Base-by-base conservation (phyloP, 2,113 vertebrate genomes). In the Vombatus ursinus region DNA sequence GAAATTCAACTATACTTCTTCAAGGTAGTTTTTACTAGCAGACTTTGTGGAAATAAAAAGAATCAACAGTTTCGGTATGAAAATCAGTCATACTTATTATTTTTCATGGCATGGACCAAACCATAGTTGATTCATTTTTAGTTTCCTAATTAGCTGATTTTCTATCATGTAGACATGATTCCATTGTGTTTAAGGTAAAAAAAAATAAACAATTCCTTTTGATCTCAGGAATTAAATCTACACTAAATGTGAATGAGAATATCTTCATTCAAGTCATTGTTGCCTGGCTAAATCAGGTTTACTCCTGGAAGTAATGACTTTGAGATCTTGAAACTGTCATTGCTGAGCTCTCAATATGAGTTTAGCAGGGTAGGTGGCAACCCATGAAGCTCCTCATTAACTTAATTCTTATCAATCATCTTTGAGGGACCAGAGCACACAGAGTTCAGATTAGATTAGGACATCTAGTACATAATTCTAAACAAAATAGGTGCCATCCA, bases 1-100 rank as follows among this genome's bases (percentile, higher is more conserved):
- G 8, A 94, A 95, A 94, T 96, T 96, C 77, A 94, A 22, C 37
- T n/a, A 94, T 44, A 31, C 11, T 47, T 94, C 89, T 94, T 28
- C 8, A 52, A 49, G 19, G 19, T 44, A 7, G 68, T 84, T 84
- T 84, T 84, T 44, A 44, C n/a, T 84, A 84, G n/a, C 2, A 61
- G 28, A 19, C 7, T 94, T 94, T 92, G 19, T 61, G 16, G 84
- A 84, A 93, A 6, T 89, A 95, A 95, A 92, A 44, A n/a, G 14
- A 44, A 44, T 22, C 68, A 84, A 44, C n/a, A 44, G n/a, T 44
- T 84, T n/a, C 7, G 23, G 68, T 44, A 44, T 22, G 37, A 44
- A 84, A 84, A 44, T 44, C 37, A 84, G 68, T 23, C 19, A 44
- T 44, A 44, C 16, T 84, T 16, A 19, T 23, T 84, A 84, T 44